These are phyloP conservation scores for Lysiphlebus fabarum DNA, from an alignment of 1,140 invertebrate genomes.

Conservation along the genomic window DNA sequence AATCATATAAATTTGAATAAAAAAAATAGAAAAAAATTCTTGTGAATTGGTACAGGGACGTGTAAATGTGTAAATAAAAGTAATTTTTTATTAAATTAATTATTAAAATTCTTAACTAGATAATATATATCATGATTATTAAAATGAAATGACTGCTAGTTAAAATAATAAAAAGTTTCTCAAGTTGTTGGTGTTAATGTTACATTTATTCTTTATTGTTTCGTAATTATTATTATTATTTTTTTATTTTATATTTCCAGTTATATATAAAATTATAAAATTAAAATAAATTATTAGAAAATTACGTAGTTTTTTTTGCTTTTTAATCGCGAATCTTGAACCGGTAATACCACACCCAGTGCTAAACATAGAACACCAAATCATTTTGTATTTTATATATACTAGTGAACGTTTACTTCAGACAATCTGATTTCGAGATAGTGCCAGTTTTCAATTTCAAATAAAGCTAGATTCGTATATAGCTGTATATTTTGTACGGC, in stretches of 20 bases:
- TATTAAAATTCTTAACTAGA: too few relatives aligned
- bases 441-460: slow-evolving; percentile 16
- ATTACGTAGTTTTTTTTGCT: slow-evolving; percentile 30
- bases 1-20: too few relatives aligned
- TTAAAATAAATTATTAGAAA: not conserved
- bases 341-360: slow-evolving; percentile 43
- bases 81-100: too few relatives aligned
- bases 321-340: slow-evolving; percentile 37
- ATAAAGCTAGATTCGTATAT: too few relatives aligned
- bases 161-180: too few relatives aligned
- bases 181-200: slow-evolving; percentile 23
- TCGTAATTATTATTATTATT: slow-evolving; percentile 17
- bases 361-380: slow-evolving; percentile 36
- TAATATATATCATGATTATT: too few relatives aligned
- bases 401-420: slow-evolving; percentile 8
- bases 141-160: too few relatives aligned
- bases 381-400: not conserved
- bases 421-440: slow-evolving; percentile 2
- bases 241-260: not conserved
- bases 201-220: slow-evolving; percentile 20
- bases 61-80: too few relatives aligned
- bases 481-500: slow-evolving; percentile 23
- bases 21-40: too few relatives aligned
- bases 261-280: not conserved
- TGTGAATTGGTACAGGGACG: too few relatives aligned